Percentiles rank a stretch among this genome's conserved stretches.
Conservation (phyloP, 2,888 invertebrate species). For the Colletes collaris region DNA sequence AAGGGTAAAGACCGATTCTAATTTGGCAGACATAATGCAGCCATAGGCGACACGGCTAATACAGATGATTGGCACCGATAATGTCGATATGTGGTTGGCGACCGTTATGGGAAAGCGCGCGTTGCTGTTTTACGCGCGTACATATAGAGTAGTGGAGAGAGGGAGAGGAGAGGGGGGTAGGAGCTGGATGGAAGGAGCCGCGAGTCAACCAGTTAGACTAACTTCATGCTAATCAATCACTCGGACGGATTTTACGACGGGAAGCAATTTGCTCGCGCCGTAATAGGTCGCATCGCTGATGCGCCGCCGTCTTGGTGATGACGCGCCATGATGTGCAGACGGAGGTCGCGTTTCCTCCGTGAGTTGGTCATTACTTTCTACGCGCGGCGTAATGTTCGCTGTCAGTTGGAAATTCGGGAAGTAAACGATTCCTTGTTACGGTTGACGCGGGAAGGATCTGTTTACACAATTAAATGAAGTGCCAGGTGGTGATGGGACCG, state of each 20-base stretch:
- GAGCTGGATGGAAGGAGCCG: conserved; percentile 28
- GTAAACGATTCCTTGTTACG: conserved; percentile 27
- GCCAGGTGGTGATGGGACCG: too few relatives aligned
- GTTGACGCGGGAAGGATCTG: background rate
- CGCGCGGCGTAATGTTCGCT: conserved; percentile 25
- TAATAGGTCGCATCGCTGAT: conserved; percentile 72
- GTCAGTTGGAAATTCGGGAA: conserved; percentile 27
- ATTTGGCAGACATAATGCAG: conserved; percentile 22
- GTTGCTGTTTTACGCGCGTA: conserved; percentile 18
- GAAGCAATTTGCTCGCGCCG: conserved; percentile 73
- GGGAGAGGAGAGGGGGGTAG: background rate
- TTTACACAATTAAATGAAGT: too few relatives aligned
- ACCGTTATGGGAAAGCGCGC: conserved; percentile 41
- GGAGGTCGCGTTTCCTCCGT: conserved; percentile 33
- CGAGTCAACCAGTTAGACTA: conserved; percentile 68
- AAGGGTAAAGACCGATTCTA: conserved; percentile 45
- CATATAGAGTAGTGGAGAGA: conserved; percentile 17
- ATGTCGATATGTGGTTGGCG: conserved; percentile 38
- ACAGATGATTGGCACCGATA: conserved; percentile 52
- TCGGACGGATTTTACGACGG: conserved; percentile 73
- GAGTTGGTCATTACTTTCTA: conserved; percentile 57
- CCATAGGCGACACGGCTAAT: conserved; percentile 31
- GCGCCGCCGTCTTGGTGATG: conserved; percentile 69
- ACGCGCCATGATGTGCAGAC: conserved; percentile 67
- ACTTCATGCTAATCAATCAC: conserved; percentile 78